Conservation (phyloP, 2,888 invertebrate species). For the Synanthedon tipuliformis region DNA sequence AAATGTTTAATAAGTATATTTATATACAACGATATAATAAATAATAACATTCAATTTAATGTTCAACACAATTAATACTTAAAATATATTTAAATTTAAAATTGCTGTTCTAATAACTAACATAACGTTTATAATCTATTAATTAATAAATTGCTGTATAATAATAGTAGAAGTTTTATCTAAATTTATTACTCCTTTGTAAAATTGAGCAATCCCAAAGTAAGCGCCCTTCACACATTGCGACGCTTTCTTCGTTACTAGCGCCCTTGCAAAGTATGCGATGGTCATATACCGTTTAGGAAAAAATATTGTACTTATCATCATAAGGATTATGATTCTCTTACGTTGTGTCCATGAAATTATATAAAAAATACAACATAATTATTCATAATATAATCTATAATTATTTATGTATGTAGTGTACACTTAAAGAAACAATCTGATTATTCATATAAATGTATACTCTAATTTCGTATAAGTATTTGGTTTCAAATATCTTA, state of each 20-base stretch:
- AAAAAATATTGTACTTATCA: conserved; percentile 53
- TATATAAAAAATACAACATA: background rate
- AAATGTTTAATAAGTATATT: conserved; percentile 1
- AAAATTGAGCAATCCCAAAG: conserved; percentile 64
- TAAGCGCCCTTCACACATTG: conserved; percentile 13
- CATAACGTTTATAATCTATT: background rate
- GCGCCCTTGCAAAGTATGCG: background rate
- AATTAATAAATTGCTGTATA: too few relatives aligned
- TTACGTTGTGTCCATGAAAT: background rate
- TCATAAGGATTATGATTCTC: conserved; percentile 30
- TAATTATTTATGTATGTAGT: too few relatives aligned
- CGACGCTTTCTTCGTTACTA: background rate
- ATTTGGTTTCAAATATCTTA: background rate
- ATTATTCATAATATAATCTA: background rate
- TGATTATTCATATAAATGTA: background rate
- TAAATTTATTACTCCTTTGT: conserved; percentile 14
- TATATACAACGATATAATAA: conserved; percentile 1
- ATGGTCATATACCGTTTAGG: conserved; percentile 10
- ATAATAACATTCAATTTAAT: too few relatives aligned
- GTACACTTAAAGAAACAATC: background rate
- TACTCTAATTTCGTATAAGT: background rate
- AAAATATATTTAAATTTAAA: too few relatives aligned
- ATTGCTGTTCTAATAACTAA: background rate
- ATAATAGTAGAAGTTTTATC: too few relatives aligned
- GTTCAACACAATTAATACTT: too few relatives aligned